Percentiles rank a stretch among this genome's conserved stretches.
Evolutionary conservation across 2,113 vertebrate genomes (phyloP).

Genomic region (Tiliqua scincoides): DNA sequence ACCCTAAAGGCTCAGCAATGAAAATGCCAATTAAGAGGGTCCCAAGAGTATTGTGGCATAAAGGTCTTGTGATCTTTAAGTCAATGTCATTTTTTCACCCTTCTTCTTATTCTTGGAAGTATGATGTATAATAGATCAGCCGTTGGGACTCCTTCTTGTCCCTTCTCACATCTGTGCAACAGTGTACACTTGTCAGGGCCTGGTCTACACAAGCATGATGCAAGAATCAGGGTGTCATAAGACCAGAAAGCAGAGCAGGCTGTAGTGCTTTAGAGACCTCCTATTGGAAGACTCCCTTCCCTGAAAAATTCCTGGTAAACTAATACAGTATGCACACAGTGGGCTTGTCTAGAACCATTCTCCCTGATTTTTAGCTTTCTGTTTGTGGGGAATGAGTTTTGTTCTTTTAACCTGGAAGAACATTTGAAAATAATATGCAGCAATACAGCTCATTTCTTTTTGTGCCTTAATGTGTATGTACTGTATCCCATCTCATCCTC

Average conservation of each 20-base stretch:
- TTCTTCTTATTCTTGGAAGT: not conserved
- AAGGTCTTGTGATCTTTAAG: constrained; percentile 27
- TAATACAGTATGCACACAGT: not conserved
- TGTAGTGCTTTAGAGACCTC: too few relatives aligned
- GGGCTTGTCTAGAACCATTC: too few relatives aligned
- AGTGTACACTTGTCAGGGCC: not conserved
- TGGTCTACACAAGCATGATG: not conserved
- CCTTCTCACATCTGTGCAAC: not conserved
- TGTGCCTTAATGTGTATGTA: too few relatives aligned
- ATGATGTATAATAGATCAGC: constrained; percentile 15
- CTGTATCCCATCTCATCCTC: too few relatives aligned
- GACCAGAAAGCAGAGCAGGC: not conserved
- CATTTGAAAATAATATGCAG: not conserved
- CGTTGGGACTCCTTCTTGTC: not conserved
- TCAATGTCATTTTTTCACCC: constrained; percentile 22
- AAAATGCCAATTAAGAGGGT: constrained; percentile 20
- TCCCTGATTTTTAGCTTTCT: not conserved
- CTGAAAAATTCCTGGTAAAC: not conserved
- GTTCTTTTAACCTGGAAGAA: not conserved
- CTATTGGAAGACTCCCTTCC: not conserved
- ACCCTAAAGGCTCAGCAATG: constrained; percentile 1
- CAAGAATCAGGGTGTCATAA: not conserved
- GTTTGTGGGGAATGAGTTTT: not conserved
- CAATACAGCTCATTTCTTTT: too few relatives aligned
- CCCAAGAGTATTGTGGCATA: constrained; percentile 5